Evolutionary conservation across 2,113 vertebrate genomes (phyloP).

Genomic region (Colossoma macropomum): DNA sequence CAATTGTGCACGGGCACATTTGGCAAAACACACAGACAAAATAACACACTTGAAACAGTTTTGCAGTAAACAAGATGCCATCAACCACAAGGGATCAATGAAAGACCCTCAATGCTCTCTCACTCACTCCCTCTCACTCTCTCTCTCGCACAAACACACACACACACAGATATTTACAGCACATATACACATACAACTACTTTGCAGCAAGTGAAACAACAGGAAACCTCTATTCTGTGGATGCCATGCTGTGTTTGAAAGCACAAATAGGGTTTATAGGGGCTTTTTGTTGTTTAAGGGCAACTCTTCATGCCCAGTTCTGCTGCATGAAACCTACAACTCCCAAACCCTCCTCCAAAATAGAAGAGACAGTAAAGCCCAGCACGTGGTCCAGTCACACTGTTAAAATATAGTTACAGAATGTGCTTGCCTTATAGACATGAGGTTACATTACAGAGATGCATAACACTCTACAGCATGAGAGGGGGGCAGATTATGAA

Average conservation of each 20-base stretch:
- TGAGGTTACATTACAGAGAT: slow-evolving; percentile 46
- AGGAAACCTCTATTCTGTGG: slow-evolving; percentile 14
- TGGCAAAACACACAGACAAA: slow-evolving; percentile 22
- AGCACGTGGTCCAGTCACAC: slow-evolving; percentile 43
- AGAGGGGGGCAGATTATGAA: slow-evolving; percentile 14
- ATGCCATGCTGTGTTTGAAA: not conserved
- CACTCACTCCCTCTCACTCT: not conserved
- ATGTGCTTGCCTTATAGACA: slow-evolving; percentile 48
- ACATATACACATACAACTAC: not conserved
- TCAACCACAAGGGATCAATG: slow-evolving; percentile 23
- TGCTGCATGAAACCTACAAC: not conserved
- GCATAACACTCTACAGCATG: slow-evolving; percentile 6
- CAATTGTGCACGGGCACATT: not conserved
- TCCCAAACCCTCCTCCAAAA: slow-evolving; percentile 52
- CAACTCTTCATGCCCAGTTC: not conserved
- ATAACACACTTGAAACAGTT: slow-evolving; percentile 45
- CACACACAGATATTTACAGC: not conserved
- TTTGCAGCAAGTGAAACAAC: slow-evolving; percentile 2
- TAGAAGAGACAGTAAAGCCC: slow-evolving; percentile 59
- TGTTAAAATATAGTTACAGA: slow-evolving; percentile 66
- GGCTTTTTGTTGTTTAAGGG: not conserved
- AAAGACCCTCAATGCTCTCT: not conserved
- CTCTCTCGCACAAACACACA: too few relatives aligned
- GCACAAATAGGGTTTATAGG: not conserved
- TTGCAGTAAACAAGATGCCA: slow-evolving; percentile 32